Evolutionary conservation across 2,888 invertebrate genomes (phyloP).

Genomic region (Halictus quadricinctus): DNA sequence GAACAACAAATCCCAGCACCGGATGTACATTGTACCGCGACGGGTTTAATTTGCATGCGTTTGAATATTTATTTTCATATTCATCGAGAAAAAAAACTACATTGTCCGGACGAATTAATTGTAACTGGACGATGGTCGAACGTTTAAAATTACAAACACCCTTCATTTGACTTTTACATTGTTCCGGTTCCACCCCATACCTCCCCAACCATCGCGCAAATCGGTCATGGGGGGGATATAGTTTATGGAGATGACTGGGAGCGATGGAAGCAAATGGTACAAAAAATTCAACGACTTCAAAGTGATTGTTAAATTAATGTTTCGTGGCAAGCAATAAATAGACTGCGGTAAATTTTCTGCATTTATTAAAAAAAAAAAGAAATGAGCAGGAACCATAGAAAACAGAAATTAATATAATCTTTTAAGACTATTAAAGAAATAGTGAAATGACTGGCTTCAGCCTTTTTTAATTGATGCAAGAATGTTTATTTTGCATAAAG

Average conservation of each 20-base stretch:
- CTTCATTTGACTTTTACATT: constrained; percentile 26
- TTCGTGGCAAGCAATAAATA: not conserved
- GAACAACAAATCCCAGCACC: not conserved
- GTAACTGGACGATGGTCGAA: constrained; percentile 3
- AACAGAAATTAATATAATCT: too few relatives aligned
- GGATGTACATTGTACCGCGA: constrained; percentile 16
- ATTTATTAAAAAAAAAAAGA: not conserved
- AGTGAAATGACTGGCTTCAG: too few relatives aligned
- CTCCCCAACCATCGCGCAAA: not conserved
- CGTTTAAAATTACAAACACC: constrained; percentile 31
- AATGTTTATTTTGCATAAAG: too few relatives aligned
- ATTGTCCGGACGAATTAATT: constrained; percentile 36
- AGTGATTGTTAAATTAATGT: not conserved
- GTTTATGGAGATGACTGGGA: not conserved
- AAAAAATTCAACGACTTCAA: not conserved
- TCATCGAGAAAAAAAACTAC: constrained; percentile 1
- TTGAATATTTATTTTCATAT: constrained; percentile 45
- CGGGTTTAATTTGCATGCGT: constrained; percentile 38
- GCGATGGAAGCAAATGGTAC: constrained; percentile 1
- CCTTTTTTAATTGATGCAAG: too few relatives aligned
- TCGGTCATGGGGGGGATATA: too few relatives aligned
- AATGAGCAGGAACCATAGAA: not conserved
- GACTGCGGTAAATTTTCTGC: too few relatives aligned
- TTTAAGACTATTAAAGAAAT: too few relatives aligned
- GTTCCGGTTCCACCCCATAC: not conserved